phyloP scores from a whole-genome alignment of 2,113 vertebrate genomes.

The Colossoma macropomum region DNA sequence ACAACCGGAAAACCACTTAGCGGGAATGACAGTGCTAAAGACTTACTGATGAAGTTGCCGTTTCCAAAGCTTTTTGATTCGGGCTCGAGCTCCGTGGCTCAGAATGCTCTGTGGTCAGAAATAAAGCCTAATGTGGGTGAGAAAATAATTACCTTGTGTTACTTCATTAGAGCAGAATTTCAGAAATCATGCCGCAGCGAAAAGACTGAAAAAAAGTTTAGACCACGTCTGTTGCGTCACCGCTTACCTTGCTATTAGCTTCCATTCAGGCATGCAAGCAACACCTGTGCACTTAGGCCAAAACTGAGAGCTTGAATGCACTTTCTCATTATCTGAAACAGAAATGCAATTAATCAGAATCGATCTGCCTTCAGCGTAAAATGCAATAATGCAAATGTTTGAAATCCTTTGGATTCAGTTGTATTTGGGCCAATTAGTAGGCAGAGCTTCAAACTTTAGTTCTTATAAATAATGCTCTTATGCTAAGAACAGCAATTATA shows the following conservation, averaged over 20 bases:
- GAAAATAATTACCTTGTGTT: neutral
- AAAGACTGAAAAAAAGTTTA: neutral
- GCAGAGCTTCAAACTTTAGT: neutral
- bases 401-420: neutral
- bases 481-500: neutral
- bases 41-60: neutral
- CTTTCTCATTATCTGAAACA: conserved; percentile 17
- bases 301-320: neutral
- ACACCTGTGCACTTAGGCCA: conserved; percentile 26
- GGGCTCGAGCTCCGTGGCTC: neutral
- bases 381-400: neutral
- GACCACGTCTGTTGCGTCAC: neutral
- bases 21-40: neutral
- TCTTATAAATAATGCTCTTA: neutral
- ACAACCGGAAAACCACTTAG: neutral
- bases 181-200: neutral
- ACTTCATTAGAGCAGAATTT: conserved; percentile 4
- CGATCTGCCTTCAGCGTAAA: neutral
- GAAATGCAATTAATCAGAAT: conserved; percentile 21
- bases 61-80: neutral
- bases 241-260: conserved; percentile 8
- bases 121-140: neutral
- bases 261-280: neutral
- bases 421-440: neutral
- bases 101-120: neutral